phyloP scores from a whole-genome alignment of 2,888 invertebrate species.

The Thumatha senex region DNA sequence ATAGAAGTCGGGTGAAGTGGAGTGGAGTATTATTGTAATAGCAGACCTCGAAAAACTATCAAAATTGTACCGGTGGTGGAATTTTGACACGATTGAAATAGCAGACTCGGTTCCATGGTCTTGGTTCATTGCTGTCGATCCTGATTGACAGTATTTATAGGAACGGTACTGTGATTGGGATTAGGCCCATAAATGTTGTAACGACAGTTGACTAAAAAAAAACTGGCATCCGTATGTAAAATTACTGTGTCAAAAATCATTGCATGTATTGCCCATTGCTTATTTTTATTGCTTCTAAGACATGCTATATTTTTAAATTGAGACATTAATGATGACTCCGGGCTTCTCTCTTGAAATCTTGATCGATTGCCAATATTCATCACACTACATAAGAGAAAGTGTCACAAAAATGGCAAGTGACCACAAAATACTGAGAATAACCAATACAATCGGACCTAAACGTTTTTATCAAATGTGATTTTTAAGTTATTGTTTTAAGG shows the following conservation, averaged over 20 bases:
- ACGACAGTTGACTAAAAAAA: too few species aligned
- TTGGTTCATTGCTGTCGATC: too few species aligned
- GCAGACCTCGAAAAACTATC: too few species aligned
- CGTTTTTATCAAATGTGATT: neutral
- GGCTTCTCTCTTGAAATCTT: slow-evolving; percentile 42
- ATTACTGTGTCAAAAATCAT: neutral
- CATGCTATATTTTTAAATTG: neutral
- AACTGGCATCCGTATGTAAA: neutral
- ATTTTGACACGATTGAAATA: too few species aligned
- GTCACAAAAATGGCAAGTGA: slow-evolving; percentile 37
- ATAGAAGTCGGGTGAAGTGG: too few species aligned
- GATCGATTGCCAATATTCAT: slow-evolving; percentile 54
- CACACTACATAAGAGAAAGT: slow-evolving; percentile 35
- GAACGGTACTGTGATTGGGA: too few species aligned
- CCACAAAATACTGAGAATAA: slow-evolving; percentile 32
- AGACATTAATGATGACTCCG: slow-evolving; percentile 9
- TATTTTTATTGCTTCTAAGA: neutral
- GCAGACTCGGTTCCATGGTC: too few species aligned
- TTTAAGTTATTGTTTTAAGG: neutral
- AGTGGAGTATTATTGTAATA: too few species aligned
- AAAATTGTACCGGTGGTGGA: too few species aligned
- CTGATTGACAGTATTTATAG: too few species aligned
- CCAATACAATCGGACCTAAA: slow-evolving; percentile 18
- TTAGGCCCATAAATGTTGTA: too few species aligned
- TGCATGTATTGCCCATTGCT: neutral